Conservation (phyloP, 2,888 invertebrate genomes). For the Dichetophora obliterata region DNA sequence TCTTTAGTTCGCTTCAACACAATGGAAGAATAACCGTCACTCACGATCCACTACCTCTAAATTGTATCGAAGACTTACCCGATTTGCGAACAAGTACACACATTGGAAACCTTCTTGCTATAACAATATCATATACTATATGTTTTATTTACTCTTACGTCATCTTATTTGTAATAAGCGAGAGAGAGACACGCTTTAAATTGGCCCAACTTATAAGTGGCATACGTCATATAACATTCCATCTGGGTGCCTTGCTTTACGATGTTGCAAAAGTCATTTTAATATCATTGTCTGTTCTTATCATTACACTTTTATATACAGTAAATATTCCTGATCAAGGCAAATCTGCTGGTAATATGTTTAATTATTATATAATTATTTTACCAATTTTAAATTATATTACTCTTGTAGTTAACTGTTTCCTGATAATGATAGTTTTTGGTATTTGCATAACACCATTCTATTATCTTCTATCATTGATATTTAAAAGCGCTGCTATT, state of each 20-base stretch:
- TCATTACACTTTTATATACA: not conserved
- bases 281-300: not conserved
- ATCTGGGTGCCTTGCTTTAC: not conserved
- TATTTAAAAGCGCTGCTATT: not conserved
- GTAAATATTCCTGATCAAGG: not conserved
- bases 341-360: no score
- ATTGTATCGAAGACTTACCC: not conserved
- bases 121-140: not conserved
- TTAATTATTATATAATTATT: no score
- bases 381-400: not conserved
- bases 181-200: slow-evolving; percentile 8
- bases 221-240: not conserved
- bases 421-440: slow-evolving; percentile 14
- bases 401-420: not conserved
- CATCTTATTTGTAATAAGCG: not conserved
- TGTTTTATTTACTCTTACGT: not conserved
- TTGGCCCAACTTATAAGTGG: slow-evolving; percentile 15
- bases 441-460: not conserved
- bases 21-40: not conserved
- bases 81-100: not conserved
- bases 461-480: not conserved
- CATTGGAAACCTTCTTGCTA: not conserved
- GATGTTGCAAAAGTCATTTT: not conserved
- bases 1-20: not conserved
- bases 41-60: not conserved